phyloP scores from a whole-genome alignment of 1,140 invertebrate genomes.

The Drosophila saltans region DNA sequence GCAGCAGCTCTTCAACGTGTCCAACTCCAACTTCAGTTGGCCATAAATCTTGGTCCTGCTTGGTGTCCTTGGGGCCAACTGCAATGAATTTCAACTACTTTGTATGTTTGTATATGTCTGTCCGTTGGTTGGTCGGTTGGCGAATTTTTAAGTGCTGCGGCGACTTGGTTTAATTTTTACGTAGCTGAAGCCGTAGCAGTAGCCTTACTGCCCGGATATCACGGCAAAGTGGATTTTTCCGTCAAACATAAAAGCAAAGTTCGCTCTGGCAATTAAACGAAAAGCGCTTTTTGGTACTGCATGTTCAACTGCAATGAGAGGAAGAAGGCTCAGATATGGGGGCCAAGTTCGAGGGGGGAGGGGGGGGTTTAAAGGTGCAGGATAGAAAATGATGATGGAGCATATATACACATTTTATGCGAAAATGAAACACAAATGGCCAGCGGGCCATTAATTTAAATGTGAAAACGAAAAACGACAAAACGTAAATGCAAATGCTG shows the following conservation, averaged over 20 bases:
- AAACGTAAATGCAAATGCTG: constrained; percentile 37
- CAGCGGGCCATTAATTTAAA: constrained; percentile 72
- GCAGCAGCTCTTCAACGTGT: constrained; percentile 3
- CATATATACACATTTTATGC: constrained; percentile 48
- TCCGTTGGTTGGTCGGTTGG: constrained; percentile 11
- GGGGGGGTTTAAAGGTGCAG: constrained; percentile 12
- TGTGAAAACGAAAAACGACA: constrained; percentile 43
- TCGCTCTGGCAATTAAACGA: constrained; percentile 53
- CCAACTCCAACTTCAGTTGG: constrained; percentile 22
- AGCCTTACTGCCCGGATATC: constrained; percentile 59
- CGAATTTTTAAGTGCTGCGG: constrained; percentile 62
- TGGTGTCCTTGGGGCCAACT: constrained; percentile 33
- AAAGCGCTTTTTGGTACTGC: constrained; percentile 20
- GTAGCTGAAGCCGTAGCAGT: constrained; percentile 17
- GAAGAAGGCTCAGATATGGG: constrained; percentile 14
- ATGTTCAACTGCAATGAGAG: constrained; percentile 32
- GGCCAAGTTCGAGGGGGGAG: background rate
- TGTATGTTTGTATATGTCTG: constrained; percentile 31
- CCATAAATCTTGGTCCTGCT: constrained; percentile 62
- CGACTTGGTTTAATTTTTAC: constrained; percentile 59
- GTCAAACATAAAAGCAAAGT: constrained; percentile 77
- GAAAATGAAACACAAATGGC: constrained; percentile 76
- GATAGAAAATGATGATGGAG: constrained; percentile 13
- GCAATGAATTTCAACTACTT: constrained; percentile 77
- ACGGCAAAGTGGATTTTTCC: constrained; percentile 79